These are phyloP conservation scores for Rotaria macrura DNA, from an alignment of 2,888 invertebrate species.

Conservation along the genomic window DNA sequence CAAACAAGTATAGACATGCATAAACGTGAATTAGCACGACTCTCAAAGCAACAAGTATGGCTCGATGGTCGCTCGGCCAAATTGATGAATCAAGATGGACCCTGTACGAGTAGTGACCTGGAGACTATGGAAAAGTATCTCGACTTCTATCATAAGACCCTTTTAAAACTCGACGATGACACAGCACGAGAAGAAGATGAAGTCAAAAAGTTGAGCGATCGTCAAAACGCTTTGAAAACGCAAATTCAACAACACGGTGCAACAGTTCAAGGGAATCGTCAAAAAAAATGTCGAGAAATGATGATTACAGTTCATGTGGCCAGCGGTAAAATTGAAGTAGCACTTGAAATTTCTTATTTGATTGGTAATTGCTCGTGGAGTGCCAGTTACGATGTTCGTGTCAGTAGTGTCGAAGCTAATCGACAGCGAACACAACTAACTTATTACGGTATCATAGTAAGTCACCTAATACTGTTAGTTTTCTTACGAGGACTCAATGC, in stretches of 20 bases:
- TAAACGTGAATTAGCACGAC: not conserved
- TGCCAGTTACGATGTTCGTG: conserved; percentile 50
- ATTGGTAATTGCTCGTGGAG: conserved; percentile 48
- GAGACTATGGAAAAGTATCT: too few relatives aligned
- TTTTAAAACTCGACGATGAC: too few relatives aligned
- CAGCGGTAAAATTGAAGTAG: conserved; percentile 3
- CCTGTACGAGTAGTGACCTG: too few relatives aligned
- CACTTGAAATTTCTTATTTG: conserved; percentile 42
- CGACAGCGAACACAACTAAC: conserved; percentile 37
- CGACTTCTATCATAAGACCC: too few relatives aligned
- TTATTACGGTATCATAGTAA: conserved; percentile 16
- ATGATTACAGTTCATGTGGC: conserved; percentile 10
- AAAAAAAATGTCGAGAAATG: conserved; percentile 18
- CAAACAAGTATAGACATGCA: too few relatives aligned
- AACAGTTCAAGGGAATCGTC: not conserved
- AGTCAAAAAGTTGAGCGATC: not conserved
- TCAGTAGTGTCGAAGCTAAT: conserved; percentile 39
- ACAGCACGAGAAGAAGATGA: too few relatives aligned
- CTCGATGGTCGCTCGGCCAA: not conserved
- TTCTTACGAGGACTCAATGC: too few relatives aligned
- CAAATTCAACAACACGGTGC: too few relatives aligned
- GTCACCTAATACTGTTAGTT: too few relatives aligned
- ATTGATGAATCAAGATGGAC: not conserved
- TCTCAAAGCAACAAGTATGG: not conserved
- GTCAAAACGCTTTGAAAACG: not conserved